Base-by-base conservation (phyloP, 2,113 vertebrate genomes). In the Montifringilla adamsi region DNA sequence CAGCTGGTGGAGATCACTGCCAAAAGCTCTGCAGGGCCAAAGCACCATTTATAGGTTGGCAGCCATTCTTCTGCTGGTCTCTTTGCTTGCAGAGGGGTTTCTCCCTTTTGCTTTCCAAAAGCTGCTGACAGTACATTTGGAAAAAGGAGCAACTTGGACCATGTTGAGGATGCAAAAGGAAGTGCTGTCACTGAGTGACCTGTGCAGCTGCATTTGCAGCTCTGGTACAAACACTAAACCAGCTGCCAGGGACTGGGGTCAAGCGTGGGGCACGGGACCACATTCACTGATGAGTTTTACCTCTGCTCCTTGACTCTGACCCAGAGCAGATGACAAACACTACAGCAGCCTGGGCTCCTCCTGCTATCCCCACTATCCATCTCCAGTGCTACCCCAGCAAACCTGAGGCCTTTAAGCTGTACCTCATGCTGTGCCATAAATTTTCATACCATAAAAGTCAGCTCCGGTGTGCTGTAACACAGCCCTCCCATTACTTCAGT, bases 351-450 rank as follows among this genome's bases (percentile, higher is more conserved):
- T 79, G 67, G 49, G 56, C 10, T 87, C 23, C 44, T 91, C 41
- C 60, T 64, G 49, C 86, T 68, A 13, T 22, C 37, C 59, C 23
- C 21, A 30, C 52, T 24, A 9, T 37, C 79, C 7, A 6, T 76
- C 58, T 90, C 41, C 31, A 52, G 17, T 37, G 28, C 62, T 90
- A 13, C 17, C 62, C 84, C 49, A 79, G 60, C 24, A 79, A 87
- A 82, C 82, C 37, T 87, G 72, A 87, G 93, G 87, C 52, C 60
- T 94, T 89, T 89, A 91, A 87, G 87, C 56, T 85, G 53, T 82
- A 84, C 69, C 58, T 85, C 70, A 69, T 68, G 66, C 49, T 91
- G 13, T 13, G 49, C 78, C 74, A 64, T 94, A 87, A 76, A 91
- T 96, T 94, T 60, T 73, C 66, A 44, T 72, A 31, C 78, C 39